Evolutionary conservation across 1,140 invertebrate genomes (phyloP).

Genomic region (Camponotus vicinus): DNA sequence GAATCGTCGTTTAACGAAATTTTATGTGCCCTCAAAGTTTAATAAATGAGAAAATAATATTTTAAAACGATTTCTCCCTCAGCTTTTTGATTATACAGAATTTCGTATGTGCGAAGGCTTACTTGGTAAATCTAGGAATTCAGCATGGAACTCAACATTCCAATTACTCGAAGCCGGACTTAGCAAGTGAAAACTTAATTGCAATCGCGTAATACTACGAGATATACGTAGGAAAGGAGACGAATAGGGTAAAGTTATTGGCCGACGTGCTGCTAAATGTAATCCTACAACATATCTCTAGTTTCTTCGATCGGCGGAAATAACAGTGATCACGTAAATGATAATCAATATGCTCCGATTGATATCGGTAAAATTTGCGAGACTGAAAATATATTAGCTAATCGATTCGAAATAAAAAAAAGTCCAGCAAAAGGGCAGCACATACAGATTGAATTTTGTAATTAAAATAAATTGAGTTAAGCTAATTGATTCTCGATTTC

Average conservation of each 20-base stretch:
- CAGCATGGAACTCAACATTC: conserved; percentile 56
- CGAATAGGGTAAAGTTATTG: conserved; percentile 53
- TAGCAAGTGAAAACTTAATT: conserved; percentile 68
- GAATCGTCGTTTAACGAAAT: not conserved
- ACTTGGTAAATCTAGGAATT: not conserved
- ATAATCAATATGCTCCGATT: conserved; percentile 2
- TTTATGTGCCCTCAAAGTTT: not conserved
- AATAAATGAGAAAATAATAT: not conserved
- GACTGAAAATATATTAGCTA: not conserved
- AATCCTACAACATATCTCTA: conserved; percentile 43
- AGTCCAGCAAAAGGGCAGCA: too few species aligned
- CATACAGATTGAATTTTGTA: not conserved
- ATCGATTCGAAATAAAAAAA: not conserved
- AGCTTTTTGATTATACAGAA: conserved; percentile 7
- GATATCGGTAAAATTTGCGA: not conserved
- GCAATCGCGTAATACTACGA: conserved; percentile 55
- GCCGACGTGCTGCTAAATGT: conserved; percentile 1
- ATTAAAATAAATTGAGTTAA: not conserved
- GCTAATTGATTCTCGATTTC: not conserved
- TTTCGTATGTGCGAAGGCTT: not conserved
- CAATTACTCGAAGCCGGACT: conserved; percentile 63
- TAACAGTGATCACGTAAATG: conserved; percentile 22
- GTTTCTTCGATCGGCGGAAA: not conserved
- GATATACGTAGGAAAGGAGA: not conserved
- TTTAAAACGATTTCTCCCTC: not conserved